Base-by-base conservation (phyloP, 2,113 vertebrate species). In the Alouatta palliata region DNA sequence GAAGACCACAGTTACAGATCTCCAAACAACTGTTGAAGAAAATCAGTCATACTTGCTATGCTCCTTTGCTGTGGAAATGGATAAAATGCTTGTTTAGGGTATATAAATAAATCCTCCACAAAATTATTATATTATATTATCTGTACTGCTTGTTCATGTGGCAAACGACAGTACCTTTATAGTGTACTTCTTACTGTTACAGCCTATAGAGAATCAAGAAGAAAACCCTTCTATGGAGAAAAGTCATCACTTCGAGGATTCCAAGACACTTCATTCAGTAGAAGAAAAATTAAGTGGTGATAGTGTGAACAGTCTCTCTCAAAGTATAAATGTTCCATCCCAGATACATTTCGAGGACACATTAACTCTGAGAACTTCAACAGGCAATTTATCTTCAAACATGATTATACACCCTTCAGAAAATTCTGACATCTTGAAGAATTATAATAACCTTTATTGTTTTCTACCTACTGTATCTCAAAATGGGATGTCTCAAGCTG, bases 161-260 rank as follows among this genome's bases (percentile, higher is more conserved):
- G 92, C 47, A 77, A 90, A 94, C 54, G 47, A 80, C 11, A 79
- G 10, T 37, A 75, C 49, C 70, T 91, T 97, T 92, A 88, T 47
- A 89, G 9, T 56, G 8, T 82, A 35, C 25, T 92, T 95, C 94
- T 93, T 97, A 82, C 85, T 92, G 23, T 71, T 96, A 32, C 86
- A 98, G 98, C 68, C 96, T 97, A 82, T 16, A 52, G 71, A 95
- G 58, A 97, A 96, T 81, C 96, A 95, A 96, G 96, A 97, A 96
- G 87, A 20, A 80, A 83, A 47, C 7, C 56, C 93, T 95, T 94
- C 94, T 84, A 68, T 52, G 68, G 93, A 96, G 77, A 96, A 97
- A 95, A 66, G 71, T 92, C 73, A 93, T 94, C 94, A 47, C 90
- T 94, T 97, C 80, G 92, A 97, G 61, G 92, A 97, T 49, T 35